phyloP scores from a whole-genome alignment of 2,888 invertebrate species.

The Platerodrilus igneus region DNA sequence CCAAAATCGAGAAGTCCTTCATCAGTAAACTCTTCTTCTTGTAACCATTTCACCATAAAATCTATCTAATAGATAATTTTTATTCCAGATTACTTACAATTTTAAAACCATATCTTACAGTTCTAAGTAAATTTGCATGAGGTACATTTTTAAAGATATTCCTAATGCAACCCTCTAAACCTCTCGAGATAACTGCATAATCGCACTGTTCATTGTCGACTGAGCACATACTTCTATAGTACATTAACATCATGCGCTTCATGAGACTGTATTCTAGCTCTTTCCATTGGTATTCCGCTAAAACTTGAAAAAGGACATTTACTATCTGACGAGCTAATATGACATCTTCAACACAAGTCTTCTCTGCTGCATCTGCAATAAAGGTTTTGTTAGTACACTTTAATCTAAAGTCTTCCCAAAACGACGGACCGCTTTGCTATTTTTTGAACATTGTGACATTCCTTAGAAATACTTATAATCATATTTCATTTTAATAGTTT shows the following conservation, averaged over 20 bases:
- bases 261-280: slow-evolving; percentile 46
- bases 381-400: neutral
- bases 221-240: slow-evolving; percentile 46
- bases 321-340: slow-evolving; percentile 48
- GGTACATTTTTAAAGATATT: slow-evolving; percentile 51
- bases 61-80: slow-evolving; percentile 38
- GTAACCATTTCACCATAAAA: slow-evolving; percentile 53
- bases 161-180: slow-evolving; percentile 54
- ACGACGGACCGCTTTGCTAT: too few species aligned
- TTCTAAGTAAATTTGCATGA: slow-evolving; percentile 50
- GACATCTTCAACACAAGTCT: slow-evolving; percentile 34
- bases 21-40: slow-evolving; percentile 45
- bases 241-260: slow-evolving; percentile 47
- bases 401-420: neutral
- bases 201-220: slow-evolving; percentile 30
- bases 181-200: slow-evolving; percentile 48
- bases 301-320: slow-evolving; percentile 50
- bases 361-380: slow-evolving; percentile 16
- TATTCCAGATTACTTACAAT: slow-evolving; percentile 36
- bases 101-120: too few species aligned
- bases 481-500: too few species aligned
- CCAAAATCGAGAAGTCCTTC: slow-evolving; percentile 53
- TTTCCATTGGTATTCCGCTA: slow-evolving; percentile 50
- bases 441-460: too few species aligned
- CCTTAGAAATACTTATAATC: too few species aligned